A percentile compares a stretch with the other conserved stretches of the same genome.
phyloP scores from a whole-genome alignment of 1,140 invertebrate genomes.

The Hormaphis cornu region DNA sequence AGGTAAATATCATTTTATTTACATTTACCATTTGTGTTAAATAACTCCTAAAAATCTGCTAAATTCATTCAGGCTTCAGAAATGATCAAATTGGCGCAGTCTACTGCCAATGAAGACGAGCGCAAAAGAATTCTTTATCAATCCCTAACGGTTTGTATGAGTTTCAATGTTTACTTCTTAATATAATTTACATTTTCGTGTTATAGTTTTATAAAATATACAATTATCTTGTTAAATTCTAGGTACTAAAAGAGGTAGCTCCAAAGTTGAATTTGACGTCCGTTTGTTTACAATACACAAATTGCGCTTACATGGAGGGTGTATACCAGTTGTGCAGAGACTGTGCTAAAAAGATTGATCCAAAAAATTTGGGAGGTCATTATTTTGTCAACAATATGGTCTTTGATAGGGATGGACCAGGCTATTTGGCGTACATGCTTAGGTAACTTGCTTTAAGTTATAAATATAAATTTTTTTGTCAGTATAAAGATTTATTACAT shows the following conservation, averaged over 20 bases:
- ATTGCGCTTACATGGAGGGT: slow-evolving; percentile 71
- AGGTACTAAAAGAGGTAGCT: slow-evolving; percentile 76
- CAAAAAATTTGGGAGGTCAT: slow-evolving; percentile 75
- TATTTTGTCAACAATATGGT: slow-evolving; percentile 74
- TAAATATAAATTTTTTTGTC: neutral
- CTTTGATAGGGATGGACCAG: slow-evolving; percentile 66
- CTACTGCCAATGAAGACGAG: slow-evolving; percentile 55
- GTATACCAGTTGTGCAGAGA: slow-evolving; percentile 79
- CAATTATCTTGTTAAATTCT: slow-evolving; percentile 29
- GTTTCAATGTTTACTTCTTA: neutral
- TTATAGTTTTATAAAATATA: neutral
- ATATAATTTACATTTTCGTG: too few relatives aligned
- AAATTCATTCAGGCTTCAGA: slow-evolving; percentile 64
- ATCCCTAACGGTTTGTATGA: slow-evolving; percentile 7
- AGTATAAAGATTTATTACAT: neutral
- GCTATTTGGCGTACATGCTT: slow-evolving; percentile 57
- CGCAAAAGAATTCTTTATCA: slow-evolving; percentile 41
- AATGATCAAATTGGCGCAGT: slow-evolving; percentile 70
- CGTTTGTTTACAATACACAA: slow-evolving; percentile 66
- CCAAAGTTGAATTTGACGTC: slow-evolving; percentile 65
- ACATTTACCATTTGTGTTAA: neutral
- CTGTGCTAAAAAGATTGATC: slow-evolving; percentile 76
- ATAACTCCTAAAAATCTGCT: neutral
- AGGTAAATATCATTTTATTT: slow-evolving; percentile 49
- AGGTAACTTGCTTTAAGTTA: slow-evolving; percentile 45